phyloP scores from a whole-genome alignment of 2,113 vertebrate genomes.

The Prionailurus bengalensis region DNA sequence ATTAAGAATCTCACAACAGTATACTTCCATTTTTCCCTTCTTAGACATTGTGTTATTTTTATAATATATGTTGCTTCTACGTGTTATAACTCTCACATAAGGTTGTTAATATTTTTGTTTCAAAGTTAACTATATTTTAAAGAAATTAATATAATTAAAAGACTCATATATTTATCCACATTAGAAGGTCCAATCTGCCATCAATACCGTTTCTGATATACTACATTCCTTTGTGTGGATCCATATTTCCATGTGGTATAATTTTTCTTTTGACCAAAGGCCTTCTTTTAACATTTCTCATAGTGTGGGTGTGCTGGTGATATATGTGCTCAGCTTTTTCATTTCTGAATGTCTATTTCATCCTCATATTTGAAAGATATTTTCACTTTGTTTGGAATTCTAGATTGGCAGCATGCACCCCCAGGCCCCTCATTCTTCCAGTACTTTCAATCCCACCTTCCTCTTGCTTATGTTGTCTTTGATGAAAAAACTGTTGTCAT shows the following conservation, averaged over 20 bases:
- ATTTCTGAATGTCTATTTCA: conserved; percentile 7
- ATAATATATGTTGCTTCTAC: not conserved
- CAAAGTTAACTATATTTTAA: conserved; percentile 12
- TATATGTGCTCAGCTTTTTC: not conserved
- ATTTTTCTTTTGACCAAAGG: not conserved
- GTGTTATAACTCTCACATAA: not conserved
- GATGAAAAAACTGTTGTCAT: not conserved
- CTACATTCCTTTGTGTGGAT: not conserved
- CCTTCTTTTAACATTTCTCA: conserved; percentile 44
- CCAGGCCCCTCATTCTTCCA: not conserved
- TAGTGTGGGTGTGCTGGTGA: not conserved
- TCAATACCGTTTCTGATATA: not conserved
- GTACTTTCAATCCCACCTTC: not conserved
- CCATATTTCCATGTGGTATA: not conserved
- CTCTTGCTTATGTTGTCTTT: not conserved
- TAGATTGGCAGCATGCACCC: not conserved
- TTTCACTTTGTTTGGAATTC: conserved; percentile 37
- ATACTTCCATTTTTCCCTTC: not conserved
- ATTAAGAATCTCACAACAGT: not conserved
- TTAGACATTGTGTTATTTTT: not conserved
- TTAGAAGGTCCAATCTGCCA: not conserved
- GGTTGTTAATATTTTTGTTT: not conserved
- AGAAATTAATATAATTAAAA: conserved; percentile 17
- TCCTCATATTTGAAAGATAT: not conserved
- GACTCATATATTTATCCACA: not conserved